A percentile compares a stretch with the other conserved stretches of the same genome.
Conservation (phyloP, 2,888 invertebrate genomes). For the Luperina testacea region DNA sequence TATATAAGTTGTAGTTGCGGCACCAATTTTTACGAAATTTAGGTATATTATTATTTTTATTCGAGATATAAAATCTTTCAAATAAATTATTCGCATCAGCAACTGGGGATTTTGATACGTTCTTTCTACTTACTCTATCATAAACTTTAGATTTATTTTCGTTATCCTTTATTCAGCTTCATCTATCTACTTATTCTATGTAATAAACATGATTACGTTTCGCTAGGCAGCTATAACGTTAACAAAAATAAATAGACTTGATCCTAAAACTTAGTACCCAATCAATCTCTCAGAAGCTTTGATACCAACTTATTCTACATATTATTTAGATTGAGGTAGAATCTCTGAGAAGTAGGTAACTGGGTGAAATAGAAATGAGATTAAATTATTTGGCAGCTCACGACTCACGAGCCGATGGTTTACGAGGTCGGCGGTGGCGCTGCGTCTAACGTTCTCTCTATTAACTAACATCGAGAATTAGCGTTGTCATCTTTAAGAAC, state of each 20-base stretch:
- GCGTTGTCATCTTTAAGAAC: slow-evolving; percentile 41
- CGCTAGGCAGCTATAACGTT: slow-evolving; percentile 12
- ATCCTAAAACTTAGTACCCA: slow-evolving; percentile 27
- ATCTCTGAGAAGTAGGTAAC: slow-evolving; percentile 41
- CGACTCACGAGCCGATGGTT: slow-evolving; percentile 73
- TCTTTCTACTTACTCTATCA: slow-evolving; percentile 2
- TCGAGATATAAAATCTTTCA: slow-evolving; percentile 9
- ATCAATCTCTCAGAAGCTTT: slow-evolving; percentile 18
- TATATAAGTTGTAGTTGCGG: slow-evolving; percentile 56
- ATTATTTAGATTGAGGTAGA: slow-evolving; percentile 53
- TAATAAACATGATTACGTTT: slow-evolving; percentile 39
- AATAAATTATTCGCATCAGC: slow-evolving; percentile 19
- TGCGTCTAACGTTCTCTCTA: slow-evolving; percentile 69
- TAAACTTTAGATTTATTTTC: slow-evolving; percentile 39
- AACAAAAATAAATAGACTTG: slow-evolving; percentile 24
- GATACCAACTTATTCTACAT: slow-evolving; percentile 37
- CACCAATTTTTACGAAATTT: slow-evolving; percentile 57
- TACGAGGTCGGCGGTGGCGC: slow-evolving; percentile 66
- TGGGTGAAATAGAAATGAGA: slow-evolving; percentile 66
- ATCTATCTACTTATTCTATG: slow-evolving; percentile 15
- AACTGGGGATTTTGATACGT: slow-evolving; percentile 6
- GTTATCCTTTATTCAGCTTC: slow-evolving; percentile 17
- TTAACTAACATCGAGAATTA: slow-evolving; percentile 67
- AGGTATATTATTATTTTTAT: slow-evolving; percentile 55
- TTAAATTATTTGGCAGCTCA: slow-evolving; percentile 77